phyloP scores from a whole-genome alignment of 2,888 invertebrate species.

The Tupiocoris notatus region DNA sequence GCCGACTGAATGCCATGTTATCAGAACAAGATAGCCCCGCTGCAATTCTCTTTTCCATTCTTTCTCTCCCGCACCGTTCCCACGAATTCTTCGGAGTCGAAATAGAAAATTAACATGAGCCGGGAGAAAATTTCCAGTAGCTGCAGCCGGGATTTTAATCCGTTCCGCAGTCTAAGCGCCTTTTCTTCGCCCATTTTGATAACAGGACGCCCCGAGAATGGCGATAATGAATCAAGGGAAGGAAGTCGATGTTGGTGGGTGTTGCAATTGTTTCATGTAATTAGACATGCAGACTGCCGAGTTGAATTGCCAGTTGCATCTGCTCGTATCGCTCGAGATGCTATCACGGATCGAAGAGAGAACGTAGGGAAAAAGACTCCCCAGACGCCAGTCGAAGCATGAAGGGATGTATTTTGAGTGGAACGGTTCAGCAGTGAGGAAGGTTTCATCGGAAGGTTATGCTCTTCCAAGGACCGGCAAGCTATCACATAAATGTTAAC shows the following conservation, averaged over 20 bases:
- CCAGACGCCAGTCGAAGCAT: constrained; percentile 28
- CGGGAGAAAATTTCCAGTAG: constrained; percentile 18
- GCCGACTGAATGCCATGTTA: no score
- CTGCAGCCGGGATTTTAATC: constrained; percentile 24
- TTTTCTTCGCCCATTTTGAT: constrained; percentile 9
- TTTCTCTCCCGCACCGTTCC: no score
- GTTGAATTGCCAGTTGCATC: constrained; percentile 40
- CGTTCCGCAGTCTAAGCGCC: constrained; percentile 31
- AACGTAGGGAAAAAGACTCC: constrained; percentile 33
- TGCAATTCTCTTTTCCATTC: no score
- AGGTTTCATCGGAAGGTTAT: constrained; percentile 34
- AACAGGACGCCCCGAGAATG: constrained; percentile 19
- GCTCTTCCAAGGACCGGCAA: constrained; percentile 17
- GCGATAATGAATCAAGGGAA: constrained; percentile 33
- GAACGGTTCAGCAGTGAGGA: no score
- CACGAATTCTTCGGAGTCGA: background rate
- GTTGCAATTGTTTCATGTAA: constrained; percentile 41
- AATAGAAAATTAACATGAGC: constrained; percentile 33
- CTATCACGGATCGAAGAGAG: constrained; percentile 26
- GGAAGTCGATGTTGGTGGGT: constrained; percentile 7
- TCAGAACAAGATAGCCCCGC: no score
- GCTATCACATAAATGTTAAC: constrained; percentile 46
- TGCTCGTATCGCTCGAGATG: constrained; percentile 29
- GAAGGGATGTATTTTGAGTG: background rate
- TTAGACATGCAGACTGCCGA: constrained; percentile 41